Evolutionary conservation across 2,888 invertebrate genomes (phyloP).

Genomic region (Cyrtodaria siliqua): DNA sequence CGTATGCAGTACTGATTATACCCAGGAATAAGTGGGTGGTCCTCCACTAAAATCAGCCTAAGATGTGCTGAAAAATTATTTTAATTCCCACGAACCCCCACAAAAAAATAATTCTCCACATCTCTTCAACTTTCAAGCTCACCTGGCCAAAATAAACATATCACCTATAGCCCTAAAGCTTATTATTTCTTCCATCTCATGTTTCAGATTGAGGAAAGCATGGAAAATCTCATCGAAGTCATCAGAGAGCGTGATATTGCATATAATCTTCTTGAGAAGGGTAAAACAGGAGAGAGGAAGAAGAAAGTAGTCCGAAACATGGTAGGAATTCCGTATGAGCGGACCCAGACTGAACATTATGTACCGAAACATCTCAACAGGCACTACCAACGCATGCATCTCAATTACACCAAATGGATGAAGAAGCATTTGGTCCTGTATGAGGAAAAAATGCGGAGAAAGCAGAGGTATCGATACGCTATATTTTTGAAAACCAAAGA

Average conservation of each 20-base stretch:
- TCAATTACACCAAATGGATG: constrained; percentile 58
- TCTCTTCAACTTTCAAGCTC: too few relatives aligned
- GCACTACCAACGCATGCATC: constrained; percentile 57
- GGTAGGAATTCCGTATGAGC: constrained; percentile 70
- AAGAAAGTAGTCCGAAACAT: constrained; percentile 64
- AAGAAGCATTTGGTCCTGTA: constrained; percentile 68
- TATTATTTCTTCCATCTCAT: too few relatives aligned
- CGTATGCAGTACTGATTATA: too few relatives aligned
- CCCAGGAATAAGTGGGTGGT: too few relatives aligned
- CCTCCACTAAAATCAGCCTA: too few relatives aligned
- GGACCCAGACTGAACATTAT: constrained; percentile 64
- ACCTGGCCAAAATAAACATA: too few relatives aligned
- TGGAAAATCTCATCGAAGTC: constrained; percentile 96
- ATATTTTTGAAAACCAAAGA: constrained; percentile 13
- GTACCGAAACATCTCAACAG: constrained; percentile 70
- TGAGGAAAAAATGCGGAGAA: constrained; percentile 66
- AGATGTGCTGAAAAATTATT: too few relatives aligned
- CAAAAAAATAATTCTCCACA: too few relatives aligned
- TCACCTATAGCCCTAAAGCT: too few relatives aligned
- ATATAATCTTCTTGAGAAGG: constrained; percentile 92
- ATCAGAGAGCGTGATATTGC: constrained; percentile 97
- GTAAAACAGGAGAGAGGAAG: constrained; percentile 71
- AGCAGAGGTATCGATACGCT: constrained; percentile 19
- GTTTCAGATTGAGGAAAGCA: constrained; percentile 93
- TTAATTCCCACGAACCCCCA: too few relatives aligned